Evolutionary conservation across 2,888 invertebrate species (phyloP).

Genomic region (Hyalella azteca): DNA sequence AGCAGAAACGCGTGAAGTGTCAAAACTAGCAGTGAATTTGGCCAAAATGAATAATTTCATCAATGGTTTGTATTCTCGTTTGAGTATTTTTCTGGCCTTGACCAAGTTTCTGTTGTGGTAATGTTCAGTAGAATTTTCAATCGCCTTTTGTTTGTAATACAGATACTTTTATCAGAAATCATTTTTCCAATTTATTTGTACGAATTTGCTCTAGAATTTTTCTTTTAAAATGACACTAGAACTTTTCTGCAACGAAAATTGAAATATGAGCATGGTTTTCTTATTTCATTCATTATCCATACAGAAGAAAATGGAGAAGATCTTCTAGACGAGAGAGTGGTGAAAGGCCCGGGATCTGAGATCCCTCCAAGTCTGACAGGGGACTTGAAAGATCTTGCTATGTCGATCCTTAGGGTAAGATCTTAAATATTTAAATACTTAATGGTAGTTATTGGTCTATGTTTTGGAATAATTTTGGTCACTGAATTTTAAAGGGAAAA

Average conservation of each 20-base stretch:
- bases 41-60: background rate
- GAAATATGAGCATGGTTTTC: background rate
- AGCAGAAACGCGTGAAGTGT: background rate
- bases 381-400: constrained; percentile 73
- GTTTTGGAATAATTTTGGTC: no score
- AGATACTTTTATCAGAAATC: no score
- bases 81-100: no score
- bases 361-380: constrained; percentile 61
- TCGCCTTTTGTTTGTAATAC: background rate
- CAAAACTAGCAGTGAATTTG: background rate
- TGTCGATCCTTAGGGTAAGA: constrained; percentile 71
- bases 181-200: no score
- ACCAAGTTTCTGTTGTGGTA: background rate
- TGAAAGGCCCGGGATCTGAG: constrained; percentile 39
- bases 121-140: background rate
- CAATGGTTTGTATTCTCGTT: background rate
- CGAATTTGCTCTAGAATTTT: no score
- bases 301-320: constrained; percentile 50
- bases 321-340: constrained; percentile 49
- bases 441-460: no score
- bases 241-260: background rate
- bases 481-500: no score
- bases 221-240: no score
- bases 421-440: background rate
- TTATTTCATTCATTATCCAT: no score